These are phyloP conservation scores for human DNA, from an alignment of 2,113 vertebrate genomes.

Conservation along the genomic window GRCh38 chr2:111224001-111224500, in stretches of 20 bases:
- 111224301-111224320: not conserved
- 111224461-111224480: not conserved
- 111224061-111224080: not conserved
- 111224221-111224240: not conserved
- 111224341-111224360: not conserved
- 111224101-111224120: not conserved
- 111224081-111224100: not conserved
- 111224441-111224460: not conserved
- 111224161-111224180: not conserved
- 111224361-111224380: not conserved
- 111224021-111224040: not conserved
- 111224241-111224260: not conserved
- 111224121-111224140: not conserved
- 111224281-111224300: not conserved
- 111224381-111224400: not conserved
- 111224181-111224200: not conserved
- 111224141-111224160: not conserved
- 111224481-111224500: not conserved
- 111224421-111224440: not conserved
- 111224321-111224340: not conserved
- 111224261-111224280: not conserved
- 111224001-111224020: no score
- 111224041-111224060: not conserved
- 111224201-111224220: not conserved
- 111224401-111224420: not conserved